Evolutionary conservation across 92 coral and sea anemone species (phyloP).

Genomic region (Zoanthus sociatus): DNA sequence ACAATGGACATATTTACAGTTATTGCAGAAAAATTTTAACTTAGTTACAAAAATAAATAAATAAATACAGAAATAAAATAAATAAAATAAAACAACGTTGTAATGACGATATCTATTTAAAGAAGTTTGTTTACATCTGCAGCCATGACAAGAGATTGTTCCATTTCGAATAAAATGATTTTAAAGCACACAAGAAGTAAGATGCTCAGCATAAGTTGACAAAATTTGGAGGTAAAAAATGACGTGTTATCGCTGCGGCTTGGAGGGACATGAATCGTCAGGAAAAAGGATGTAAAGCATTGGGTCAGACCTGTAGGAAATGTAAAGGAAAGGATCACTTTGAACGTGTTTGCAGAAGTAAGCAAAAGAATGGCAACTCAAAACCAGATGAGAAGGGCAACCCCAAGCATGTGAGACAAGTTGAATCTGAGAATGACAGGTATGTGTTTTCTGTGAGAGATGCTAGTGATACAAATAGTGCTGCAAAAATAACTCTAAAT

Average conservation of each 20-base stretch:
- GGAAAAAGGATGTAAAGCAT: conserved; percentile 16
- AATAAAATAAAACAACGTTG: no score
- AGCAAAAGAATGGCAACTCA: conserved; percentile 23
- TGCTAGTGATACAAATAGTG: conserved; percentile 23
- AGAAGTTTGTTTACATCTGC: no score
- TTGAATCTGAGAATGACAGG: conserved; percentile 23
- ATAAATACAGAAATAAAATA: no score
- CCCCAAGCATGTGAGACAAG: conserved; percentile 34
- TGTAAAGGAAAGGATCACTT: conserved; percentile 12
- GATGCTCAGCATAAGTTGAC: neutral
- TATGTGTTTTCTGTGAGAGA: conserved; percentile 16
- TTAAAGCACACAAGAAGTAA: neutral
- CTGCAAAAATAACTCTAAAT: conserved; percentile 12
- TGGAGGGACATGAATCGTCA: neutral
- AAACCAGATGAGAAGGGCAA: conserved; percentile 19
- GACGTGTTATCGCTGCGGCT: conserved; percentile 15
- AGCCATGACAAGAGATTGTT: no score
- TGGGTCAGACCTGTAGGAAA: conserved; percentile 1
- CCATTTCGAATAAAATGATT: no score
- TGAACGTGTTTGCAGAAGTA: conserved; percentile 14
- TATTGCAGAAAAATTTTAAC: no score
- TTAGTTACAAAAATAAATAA: no score
- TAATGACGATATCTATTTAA: no score
- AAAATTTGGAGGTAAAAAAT: conserved; percentile 13
- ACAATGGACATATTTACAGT: no score